Evolutionary conservation across 30 jellyfish, hydroid and myxozoan genomes (phyloP).

Genomic region (Cassiopea andromeda): DNA sequence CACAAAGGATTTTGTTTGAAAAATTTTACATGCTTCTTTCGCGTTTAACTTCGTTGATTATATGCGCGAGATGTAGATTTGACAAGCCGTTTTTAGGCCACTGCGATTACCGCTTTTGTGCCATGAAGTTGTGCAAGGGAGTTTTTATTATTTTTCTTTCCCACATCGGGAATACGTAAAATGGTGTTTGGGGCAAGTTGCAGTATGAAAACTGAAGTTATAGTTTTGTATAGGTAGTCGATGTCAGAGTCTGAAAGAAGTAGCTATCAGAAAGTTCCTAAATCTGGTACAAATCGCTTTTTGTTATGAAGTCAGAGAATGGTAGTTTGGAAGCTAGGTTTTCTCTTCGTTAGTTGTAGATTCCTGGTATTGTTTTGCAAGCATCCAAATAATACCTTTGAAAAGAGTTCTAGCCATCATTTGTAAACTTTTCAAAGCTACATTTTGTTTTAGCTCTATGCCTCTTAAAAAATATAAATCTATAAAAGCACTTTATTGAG

Average conservation of each 20-base stretch:
- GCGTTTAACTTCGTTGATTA: not conserved
- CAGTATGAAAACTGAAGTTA: not conserved
- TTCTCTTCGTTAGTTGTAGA: too few relatives aligned
- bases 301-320: too few relatives aligned
- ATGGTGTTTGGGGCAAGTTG: not conserved
- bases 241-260: not conserved
- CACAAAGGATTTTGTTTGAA: not conserved
- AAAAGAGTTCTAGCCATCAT: too few relatives aligned
- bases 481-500: too few relatives aligned
- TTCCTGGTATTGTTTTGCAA: too few relatives aligned
- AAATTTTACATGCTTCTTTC: not conserved
- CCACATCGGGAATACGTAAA: not conserved
- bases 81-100: conserved; percentile 10
- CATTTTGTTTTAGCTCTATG: too few relatives aligned
- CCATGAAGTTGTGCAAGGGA: not conserved
- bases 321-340: too few relatives aligned
- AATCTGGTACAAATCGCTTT: not conserved
- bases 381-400: too few relatives aligned
- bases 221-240: not conserved
- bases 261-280: not conserved
- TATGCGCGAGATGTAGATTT: not conserved
- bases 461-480: too few relatives aligned
- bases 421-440: too few relatives aligned
- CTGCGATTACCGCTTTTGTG: conserved; percentile 1
- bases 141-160: not conserved